Evolutionary conservation across 2,888 invertebrate genomes (phyloP).

Genomic region (Heliothis peltigera): DNA sequence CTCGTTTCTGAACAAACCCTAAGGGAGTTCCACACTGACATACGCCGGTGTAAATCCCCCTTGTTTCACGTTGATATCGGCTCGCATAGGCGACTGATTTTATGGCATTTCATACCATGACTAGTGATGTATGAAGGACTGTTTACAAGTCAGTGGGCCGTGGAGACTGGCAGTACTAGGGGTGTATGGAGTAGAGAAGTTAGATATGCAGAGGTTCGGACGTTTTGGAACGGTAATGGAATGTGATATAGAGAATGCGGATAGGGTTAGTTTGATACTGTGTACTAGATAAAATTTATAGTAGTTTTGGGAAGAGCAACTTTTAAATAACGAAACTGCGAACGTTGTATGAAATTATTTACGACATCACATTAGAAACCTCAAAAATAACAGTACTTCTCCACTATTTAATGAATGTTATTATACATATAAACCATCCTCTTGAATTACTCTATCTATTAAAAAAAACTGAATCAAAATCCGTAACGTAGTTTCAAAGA

Average conservation of each 20-base stretch:
- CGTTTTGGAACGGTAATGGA: conserved; percentile 5
- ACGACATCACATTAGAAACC: too few species aligned
- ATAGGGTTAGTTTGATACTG: conserved; percentile 1
- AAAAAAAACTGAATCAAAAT: too few species aligned
- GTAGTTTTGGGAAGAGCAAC: too few species aligned
- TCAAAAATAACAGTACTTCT: too few species aligned
- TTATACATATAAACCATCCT: too few species aligned
- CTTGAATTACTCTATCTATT: too few species aligned
- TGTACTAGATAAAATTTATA: too few species aligned
- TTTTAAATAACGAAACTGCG: too few species aligned
- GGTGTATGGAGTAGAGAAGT: not conserved
- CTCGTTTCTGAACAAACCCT: conserved; percentile 18
- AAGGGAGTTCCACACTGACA: conserved; percentile 25
- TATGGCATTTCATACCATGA: conserved; percentile 67
- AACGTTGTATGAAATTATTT: too few species aligned
- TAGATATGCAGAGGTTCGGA: not conserved
- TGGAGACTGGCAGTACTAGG: conserved; percentile 37
- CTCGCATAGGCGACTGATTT: conserved; percentile 70
- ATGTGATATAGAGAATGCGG: conserved; percentile 10
- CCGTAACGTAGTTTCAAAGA: too few species aligned
- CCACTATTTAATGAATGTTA: too few species aligned
- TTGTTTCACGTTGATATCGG: conserved; percentile 69
- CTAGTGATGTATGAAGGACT: conserved; percentile 59
- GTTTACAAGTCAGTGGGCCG: conserved; percentile 63
- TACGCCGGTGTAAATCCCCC: conserved; percentile 45